Base-by-base conservation (phyloP, 2,888 invertebrate species). In the Fragum fragum region DNA sequence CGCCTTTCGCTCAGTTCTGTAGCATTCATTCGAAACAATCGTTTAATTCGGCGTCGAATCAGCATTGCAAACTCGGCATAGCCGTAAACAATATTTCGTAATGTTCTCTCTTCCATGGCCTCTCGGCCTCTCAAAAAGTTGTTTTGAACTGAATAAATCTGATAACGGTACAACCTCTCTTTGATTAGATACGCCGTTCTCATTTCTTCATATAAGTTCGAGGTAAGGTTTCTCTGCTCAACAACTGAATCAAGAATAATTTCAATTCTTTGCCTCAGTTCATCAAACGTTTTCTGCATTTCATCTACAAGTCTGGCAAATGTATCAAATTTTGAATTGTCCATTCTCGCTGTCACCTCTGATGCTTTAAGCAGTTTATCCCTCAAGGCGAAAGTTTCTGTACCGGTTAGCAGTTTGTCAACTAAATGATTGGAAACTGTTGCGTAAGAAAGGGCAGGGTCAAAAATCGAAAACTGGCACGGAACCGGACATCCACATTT, bases 31-130 rank as follows among this genome's bases (percentile, higher is more conserved):
- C 66, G 39, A 0, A 47, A 76, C 1, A 87, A 42, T 23, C 85
- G 80, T 11, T 66, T 42, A 5, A 87, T 53, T 63, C 85, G 73
- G 9, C 81, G 76, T 53, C 84, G 83, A 6, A 84, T 79, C 0
- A 81, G 55, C 73, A 83, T 88, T 9, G 87, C 81, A 83, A 87
- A 90, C 57, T 90, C 91, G 32, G 89, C 87, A 63, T 87, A 91
- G 0, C 88, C 90, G 18, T 87, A 80, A 21, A 85, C 87, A 5
- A 91, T 52, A 59, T 87, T 87, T 6, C 79, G 73, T 29, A 91
- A 78, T 11, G 89, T 90, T 63, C 90, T 77, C 72, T 91, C 92
- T 53, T 92, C 91, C 92, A 91, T 91, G 0, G 91, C 91, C 29
- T 91, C 89, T 1, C 91, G 77, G 1, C 79, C 89, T 28, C 90